Base-by-base conservation (phyloP, 2,888 invertebrate species). In the Ceratothoa steindachneri region DNA sequence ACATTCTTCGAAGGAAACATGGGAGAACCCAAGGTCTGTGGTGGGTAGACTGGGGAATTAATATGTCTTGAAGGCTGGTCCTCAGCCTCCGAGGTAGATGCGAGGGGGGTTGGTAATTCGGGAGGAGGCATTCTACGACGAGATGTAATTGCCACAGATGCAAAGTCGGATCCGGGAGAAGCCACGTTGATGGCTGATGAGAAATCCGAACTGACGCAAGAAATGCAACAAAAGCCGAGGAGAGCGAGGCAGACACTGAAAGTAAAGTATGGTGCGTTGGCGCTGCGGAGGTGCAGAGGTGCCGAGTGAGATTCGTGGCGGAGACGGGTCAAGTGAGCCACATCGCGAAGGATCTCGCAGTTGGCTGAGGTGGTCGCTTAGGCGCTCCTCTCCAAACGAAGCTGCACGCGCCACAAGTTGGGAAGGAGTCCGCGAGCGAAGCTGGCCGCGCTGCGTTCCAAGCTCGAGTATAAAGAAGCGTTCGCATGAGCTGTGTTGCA, bases 391-490 rank as follows among this genome's bases (percentile, higher is more conserved):
- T 71, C 76, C 51, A 70, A 69, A 73, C 73, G 68, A 76, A 72
- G 73, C 76, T 76, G 76, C 76, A 73, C 76, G 76, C 76, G 72
- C 64, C 76, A 73, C 76, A 69, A 72, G 70, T 73, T 73, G 55
- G 67, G 73, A 76, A 69, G 70, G 76, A 76, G 76, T 72, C 76
- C 76, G 76, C 76, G 76, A 73, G 76, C 70, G 70, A 73, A 76
- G 76, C 76, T 76, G 76, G 73, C 76, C 76, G 22, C n/a, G n/a
- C 53, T 69, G 64, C 76, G 76, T 73, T 76, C 76, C 73, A 76
- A 76, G 76, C 73, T 76, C 70, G 73, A 71, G 76, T 73, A 73
- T 73, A 73, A 73, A 76, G 76, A 73, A 72, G 70, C 76, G 73
- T 76, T 73, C 73, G 70, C 69, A 76, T 73, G 76, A 76, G n/a